phyloP scores from a whole-genome alignment of 2,797 vertebrate genomes.

The Cyclura pinguis region DNA sequence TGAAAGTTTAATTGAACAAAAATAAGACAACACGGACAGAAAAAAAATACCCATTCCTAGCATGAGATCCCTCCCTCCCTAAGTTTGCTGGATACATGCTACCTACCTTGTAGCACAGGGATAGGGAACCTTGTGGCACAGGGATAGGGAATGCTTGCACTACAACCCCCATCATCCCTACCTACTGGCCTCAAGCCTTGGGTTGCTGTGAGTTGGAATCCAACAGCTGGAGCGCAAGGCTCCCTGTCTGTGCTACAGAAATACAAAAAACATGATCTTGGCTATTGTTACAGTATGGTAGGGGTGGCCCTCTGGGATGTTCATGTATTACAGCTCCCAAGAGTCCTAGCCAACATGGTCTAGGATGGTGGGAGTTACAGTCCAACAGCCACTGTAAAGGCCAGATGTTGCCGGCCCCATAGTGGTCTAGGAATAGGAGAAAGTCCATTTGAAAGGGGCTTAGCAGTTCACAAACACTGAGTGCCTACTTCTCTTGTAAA shows the following conservation, averaged over 20 bases:
- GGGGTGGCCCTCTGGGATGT: too few species aligned
- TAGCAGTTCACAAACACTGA: neutral
- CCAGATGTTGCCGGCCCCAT: neutral
- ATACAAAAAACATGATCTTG: neutral
- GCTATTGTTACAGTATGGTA: neutral
- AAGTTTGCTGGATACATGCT: neutral
- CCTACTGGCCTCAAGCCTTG: neutral
- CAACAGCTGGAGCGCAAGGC: too few species aligned
- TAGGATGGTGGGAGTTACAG: neutral
- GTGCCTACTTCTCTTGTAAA: neutral
- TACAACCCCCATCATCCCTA: neutral
- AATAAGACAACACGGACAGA: neutral
- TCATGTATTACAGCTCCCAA: neutral
- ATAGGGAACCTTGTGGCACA: neutral
- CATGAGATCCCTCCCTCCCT: neutral
- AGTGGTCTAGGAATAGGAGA: neutral
- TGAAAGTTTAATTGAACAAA: constrained; percentile 13
- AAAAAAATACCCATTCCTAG: neutral
- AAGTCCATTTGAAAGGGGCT: neutral
- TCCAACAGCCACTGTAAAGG: neutral
- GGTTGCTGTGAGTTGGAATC: too few species aligned
- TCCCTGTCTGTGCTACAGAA: neutral
- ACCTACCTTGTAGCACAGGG: neutral
- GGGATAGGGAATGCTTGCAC: neutral
- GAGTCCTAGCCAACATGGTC: neutral